Percentiles rank a stretch among this genome's conserved stretches.
These are phyloP conservation scores for Polyommatus icarus DNA, from an alignment of 2,888 invertebrate species.

Conservation along the genomic window DNA sequence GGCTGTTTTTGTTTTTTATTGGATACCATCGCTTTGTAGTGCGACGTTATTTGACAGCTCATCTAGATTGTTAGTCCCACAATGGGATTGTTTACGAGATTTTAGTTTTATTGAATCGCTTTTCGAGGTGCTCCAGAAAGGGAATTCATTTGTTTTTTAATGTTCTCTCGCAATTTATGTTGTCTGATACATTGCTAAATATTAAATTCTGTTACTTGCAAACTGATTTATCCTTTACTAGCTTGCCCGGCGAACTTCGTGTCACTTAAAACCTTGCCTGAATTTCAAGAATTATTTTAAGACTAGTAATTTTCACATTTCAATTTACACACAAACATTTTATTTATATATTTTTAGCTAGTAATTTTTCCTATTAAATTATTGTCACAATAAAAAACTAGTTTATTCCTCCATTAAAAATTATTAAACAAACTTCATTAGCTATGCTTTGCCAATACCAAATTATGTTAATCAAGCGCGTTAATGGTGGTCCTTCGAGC, in stretches of 20 bases:
- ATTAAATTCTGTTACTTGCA: neutral
- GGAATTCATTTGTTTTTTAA: neutral
- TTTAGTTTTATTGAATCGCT: constrained; percentile 21
- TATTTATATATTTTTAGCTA: no score
- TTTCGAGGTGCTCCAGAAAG: neutral
- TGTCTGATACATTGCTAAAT: neutral
- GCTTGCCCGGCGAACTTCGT: no score
- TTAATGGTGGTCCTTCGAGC: constrained; percentile 6
- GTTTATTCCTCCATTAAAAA: no score
- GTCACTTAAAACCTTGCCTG: no score
- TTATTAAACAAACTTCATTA: neutral
- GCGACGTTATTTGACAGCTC: constrained; percentile 25
- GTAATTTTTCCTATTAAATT: no score
- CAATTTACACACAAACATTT: no score
- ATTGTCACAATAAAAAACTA: no score
- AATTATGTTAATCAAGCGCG: neutral
- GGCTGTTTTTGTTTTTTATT: constrained; percentile 14
- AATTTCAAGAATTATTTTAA: no score
- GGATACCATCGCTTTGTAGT: constrained; percentile 22
- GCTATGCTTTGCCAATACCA: neutral
- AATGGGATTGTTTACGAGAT: constrained; percentile 21
- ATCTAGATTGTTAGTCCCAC: constrained; percentile 10
- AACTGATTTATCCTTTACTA: neutral
- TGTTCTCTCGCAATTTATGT: neutral
- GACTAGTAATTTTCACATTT: no score